Evolutionary conservation across 2,113 vertebrate species (phyloP).

Genomic region (Semnopithecus entellus): DNA sequence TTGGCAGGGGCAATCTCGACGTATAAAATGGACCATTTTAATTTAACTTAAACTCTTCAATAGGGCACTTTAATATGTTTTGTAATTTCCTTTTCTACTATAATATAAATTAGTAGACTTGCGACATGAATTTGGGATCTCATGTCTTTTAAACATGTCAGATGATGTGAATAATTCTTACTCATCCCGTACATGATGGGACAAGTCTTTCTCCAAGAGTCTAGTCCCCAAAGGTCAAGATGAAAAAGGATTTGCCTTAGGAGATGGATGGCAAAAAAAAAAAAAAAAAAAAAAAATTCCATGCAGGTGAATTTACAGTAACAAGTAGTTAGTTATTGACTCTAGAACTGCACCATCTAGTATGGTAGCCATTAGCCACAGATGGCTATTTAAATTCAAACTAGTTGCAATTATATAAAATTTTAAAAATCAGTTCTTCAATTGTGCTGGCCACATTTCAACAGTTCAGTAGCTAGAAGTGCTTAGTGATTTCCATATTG

Average conservation of each 20-base stretch:
- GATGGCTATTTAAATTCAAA: neutral
- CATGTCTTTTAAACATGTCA: neutral
- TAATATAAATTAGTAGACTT: neutral
- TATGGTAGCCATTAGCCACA: neutral
- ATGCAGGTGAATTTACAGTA: neutral
- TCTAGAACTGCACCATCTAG: neutral
- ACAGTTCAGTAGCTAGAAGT: neutral
- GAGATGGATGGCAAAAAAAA: neutral
- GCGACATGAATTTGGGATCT: neutral
- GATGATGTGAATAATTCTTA: neutral
- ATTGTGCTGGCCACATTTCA: neutral
- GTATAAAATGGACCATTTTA: neutral
- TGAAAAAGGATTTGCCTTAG: neutral
- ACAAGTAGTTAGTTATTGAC: neutral
- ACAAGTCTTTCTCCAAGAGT: neutral
- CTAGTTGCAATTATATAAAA: neutral
- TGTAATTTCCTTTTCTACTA: neutral
- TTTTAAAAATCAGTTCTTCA: neutral
- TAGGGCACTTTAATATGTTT: neutral
- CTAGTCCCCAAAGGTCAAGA: neutral
- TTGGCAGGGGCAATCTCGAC: neutral
- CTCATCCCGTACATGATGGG: neutral
- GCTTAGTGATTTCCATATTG: neutral
- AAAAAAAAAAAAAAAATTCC: neutral
- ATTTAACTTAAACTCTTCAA: neutral